A percentile compares a stretch with the other conserved stretches of the same genome.
phyloP scores from a whole-genome alignment of 2,113 vertebrate species.

The Sapajus apella region DNA sequence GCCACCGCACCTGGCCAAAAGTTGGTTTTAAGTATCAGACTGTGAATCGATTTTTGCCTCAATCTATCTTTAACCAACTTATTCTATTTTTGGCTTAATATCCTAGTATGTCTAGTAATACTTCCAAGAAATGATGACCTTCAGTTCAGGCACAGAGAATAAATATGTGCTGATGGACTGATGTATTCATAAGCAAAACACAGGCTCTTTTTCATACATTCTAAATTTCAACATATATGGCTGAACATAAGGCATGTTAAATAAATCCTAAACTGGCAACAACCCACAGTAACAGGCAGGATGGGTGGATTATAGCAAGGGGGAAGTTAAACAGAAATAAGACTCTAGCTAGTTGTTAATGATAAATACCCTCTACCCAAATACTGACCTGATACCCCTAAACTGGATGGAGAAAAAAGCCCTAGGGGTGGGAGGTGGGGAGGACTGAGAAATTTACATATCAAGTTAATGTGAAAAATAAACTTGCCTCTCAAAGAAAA shows the following conservation, averaged over 20 bases:
- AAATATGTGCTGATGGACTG: not conserved
- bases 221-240: constrained; percentile 11
- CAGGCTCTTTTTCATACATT: not conserved
- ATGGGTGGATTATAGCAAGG: not conserved
- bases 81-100: not conserved
- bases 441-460: not conserved
- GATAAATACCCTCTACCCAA: not conserved
- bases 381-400: not conserved
- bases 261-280: constrained; percentile 5
- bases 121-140: constrained; percentile 7
- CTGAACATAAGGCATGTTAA: not conserved
- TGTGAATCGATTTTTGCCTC: constrained; percentile 5
- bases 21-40: not conserved
- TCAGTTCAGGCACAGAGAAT: not conserved
- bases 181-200: not conserved
- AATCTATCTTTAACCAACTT: not conserved
- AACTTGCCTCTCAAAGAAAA: not conserved
- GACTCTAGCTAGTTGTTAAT: not conserved
- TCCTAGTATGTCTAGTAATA: not conserved
- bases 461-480: constrained; percentile 7
- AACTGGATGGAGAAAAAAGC: not conserved
- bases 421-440: not conserved
- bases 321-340: not conserved
- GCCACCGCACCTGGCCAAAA: not conserved
- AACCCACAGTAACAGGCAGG: not conserved